Percentiles rank a stretch among this genome's conserved stretches.
Conservation (phyloP, 2,797 vertebrate species). For the Danio aesculapii region DNA sequence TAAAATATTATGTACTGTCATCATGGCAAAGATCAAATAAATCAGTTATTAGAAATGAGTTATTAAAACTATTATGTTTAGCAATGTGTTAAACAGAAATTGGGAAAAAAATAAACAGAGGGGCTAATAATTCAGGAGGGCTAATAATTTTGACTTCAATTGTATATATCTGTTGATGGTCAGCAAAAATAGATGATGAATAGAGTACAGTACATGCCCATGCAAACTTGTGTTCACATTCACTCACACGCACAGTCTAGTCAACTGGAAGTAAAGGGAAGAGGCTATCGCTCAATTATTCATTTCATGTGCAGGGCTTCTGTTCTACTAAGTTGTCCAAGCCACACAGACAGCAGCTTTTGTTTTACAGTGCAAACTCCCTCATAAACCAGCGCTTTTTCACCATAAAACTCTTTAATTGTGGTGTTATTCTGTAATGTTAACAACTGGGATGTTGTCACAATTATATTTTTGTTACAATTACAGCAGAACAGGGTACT, state of each 20-base stretch:
- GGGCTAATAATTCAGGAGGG: no score
- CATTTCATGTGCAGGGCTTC: slow-evolving; percentile 50
- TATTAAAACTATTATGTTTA: no score
- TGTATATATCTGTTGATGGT: not conserved
- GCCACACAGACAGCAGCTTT: not conserved
- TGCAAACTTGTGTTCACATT: slow-evolving; percentile 19
- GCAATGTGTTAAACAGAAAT: no score
- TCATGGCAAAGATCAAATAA: no score
- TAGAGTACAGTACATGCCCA: not conserved
- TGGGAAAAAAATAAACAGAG: no score
- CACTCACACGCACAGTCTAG: slow-evolving; percentile 38
- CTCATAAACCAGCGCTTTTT: slow-evolving; percentile 2
- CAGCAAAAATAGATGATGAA: not conserved
- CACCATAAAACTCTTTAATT: not conserved
- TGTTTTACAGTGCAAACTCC: not conserved
- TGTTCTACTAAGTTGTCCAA: not conserved
- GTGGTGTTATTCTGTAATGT: not conserved
- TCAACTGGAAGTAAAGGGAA: slow-evolving; percentile 53
- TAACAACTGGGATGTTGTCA: slow-evolving; percentile 15
- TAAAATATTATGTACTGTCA: no score
- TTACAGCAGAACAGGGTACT: not conserved
- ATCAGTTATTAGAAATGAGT: no score
- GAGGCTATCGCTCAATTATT: slow-evolving; percentile 61
- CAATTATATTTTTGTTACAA: not conserved
- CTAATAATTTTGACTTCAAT: no score